Evolutionary conservation across 2,797 vertebrate species (phyloP), one percentile per base, ranked within the genome.

Genomic region (Ispidina picta): DNA sequence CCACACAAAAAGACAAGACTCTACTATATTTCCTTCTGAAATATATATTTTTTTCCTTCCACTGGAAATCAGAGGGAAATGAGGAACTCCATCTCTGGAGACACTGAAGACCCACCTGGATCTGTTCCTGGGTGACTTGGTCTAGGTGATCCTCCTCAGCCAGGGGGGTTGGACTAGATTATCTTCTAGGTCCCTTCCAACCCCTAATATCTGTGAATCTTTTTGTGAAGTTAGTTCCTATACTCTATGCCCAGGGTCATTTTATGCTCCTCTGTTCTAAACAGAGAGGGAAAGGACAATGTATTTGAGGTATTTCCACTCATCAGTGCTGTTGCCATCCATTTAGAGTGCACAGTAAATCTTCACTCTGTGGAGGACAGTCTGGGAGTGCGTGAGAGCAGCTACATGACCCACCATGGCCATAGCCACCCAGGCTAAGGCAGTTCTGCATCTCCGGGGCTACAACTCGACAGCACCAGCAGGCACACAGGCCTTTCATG

Each of bases 361-460:
- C 4, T 29, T 31, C 3, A 4, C 5, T 21, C 41, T 1, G 1
- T 5, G 21, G 6, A 55, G 12, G n/a, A 25, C 9, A 46, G 69
- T 19, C 28, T 5, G 0, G n/a, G 72, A n/a, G 12, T 5, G 29
- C 1, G 2, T 17, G 46, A 33, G 51, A 43, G 26, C 33, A 35
- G 33, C 82, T 29, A 23, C 58, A 5, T 21, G 18, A 62, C 28
- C 12, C 4, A 9, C 19, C 16, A 3, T 2, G 33, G 48, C n/a
- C 59, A 43, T 37, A 37, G 37, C 12, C 13, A 37, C 41, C 39
- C 6, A 1, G 29, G 12, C 46, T 2, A 10, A 2, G 7, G 59
- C 29, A 29, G 12, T 8, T 39, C 31, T 46, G 43, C 59, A 41
- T 31, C 37, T 29, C 37, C 52, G 10, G 9, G n/a, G 51, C 33